These are phyloP conservation scores for Thecophora atra DNA, from an alignment of 2,888 invertebrate genomes.

Conservation along the genomic window DNA sequence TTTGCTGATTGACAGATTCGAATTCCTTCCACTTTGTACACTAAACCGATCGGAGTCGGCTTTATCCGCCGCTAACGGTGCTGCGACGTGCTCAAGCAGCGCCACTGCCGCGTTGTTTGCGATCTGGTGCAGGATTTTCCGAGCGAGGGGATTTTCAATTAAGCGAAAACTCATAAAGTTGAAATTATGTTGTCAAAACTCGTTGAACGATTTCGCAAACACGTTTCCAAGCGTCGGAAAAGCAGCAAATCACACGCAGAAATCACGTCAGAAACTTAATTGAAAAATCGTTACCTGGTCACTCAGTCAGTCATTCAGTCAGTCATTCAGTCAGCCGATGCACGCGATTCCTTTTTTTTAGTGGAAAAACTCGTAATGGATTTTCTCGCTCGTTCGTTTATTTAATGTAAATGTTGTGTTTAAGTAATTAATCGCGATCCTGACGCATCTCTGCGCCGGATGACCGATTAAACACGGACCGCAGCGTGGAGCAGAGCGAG, in stretches of 20 bases:
- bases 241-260: constrained; percentile 17
- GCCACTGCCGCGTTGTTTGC: background rate
- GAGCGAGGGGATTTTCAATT: constrained; percentile 8
- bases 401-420: constrained; percentile 9
- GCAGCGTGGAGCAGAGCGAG: constrained; percentile 1
- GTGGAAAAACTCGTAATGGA: background rate
- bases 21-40: background rate
- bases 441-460: background rate
- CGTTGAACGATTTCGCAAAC: constrained; percentile 29
- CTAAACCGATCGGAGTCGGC: background rate
- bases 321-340: background rate
- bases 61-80: constrained; percentile 2
- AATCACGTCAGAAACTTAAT: constrained; percentile 38
- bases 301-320: too few relatives aligned
- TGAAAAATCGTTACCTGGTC: constrained; percentile 35
- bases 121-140: background rate
- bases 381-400: background rate
- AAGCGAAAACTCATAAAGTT: background rate
- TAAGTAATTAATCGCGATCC: constrained; percentile 20
- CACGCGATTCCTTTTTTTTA: background rate
- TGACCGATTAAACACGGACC: background rate
- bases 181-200: constrained; percentile 26
- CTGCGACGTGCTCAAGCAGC: background rate
- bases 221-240: constrained; percentile 8
- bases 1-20: background rate